Percentiles rank a stretch among this genome's conserved stretches.
Conservation (phyloP, 2,888 invertebrate genomes). For the Nasonia oneida region DNA sequence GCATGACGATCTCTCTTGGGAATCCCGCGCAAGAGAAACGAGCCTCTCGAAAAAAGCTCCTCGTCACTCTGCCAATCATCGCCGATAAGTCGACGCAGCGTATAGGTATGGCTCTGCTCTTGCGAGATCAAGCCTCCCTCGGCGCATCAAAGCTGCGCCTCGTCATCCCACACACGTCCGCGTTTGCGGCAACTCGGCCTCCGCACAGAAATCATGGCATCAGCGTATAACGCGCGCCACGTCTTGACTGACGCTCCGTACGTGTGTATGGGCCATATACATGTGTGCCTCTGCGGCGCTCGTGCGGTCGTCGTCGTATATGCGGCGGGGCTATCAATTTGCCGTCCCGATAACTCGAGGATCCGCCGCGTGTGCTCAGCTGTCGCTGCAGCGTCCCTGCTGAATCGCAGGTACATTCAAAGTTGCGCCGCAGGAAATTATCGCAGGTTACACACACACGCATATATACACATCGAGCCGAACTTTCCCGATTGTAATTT, state of each 20-base stretch:
- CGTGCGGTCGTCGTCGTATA: neutral
- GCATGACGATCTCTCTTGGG: neutral
- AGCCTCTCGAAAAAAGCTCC: no score
- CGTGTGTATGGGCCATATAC: neutral
- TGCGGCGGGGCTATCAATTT: neutral
- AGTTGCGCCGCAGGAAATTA: neutral
- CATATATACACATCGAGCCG: neutral
- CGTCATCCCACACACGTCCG: neutral
- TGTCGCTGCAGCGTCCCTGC: neutral
- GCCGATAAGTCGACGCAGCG: neutral
- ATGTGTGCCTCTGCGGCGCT: neutral
- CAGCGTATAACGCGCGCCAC: neutral
- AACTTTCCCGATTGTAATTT: conserved; percentile 4
- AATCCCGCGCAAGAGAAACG: no score
- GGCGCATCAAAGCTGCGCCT: neutral
- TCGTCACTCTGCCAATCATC: neutral
- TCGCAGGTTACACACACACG: neutral
- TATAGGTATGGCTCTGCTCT: neutral
- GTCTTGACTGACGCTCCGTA: neutral
- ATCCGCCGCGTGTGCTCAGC: neutral
- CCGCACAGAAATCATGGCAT: neutral
- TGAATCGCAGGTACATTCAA: neutral
- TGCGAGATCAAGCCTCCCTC: neutral
- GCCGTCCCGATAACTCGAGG: neutral
- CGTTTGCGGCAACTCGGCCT: neutral